Evolutionary conservation across 92 coral and sea anemone species (phyloP).

Genomic region (Palythoa heliodiscus): DNA sequence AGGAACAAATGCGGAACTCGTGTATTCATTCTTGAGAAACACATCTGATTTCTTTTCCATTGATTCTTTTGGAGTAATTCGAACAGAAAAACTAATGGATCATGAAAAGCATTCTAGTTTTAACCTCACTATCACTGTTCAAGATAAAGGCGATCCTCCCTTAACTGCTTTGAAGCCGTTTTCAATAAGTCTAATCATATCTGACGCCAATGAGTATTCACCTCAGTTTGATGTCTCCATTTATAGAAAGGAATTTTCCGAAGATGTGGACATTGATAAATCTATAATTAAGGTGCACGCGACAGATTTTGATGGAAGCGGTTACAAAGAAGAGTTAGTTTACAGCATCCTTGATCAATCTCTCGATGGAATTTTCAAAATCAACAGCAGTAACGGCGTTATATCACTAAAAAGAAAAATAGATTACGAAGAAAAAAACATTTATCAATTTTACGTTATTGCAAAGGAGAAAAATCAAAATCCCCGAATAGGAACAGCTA

Average conservation of each 20-base stretch:
- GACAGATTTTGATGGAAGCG: conserved; percentile 34
- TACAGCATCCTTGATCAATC: conserved; percentile 41
- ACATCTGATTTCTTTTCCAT: conserved; percentile 46
- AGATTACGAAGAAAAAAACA: conserved; percentile 48
- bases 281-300: conserved; percentile 61
- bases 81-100: conserved; percentile 39
- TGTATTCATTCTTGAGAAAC: conserved; percentile 45
- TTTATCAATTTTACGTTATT: conserved; percentile 58
- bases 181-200: conserved; percentile 22
- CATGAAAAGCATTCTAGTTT: conserved; percentile 40
- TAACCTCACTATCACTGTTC: conserved; percentile 46
- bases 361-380: conserved; percentile 3
- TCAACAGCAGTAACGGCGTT: conserved; percentile 54
- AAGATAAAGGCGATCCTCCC: conserved; percentile 51
- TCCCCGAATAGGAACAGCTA: conserved; percentile 48
- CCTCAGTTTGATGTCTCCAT: conserved; percentile 59
- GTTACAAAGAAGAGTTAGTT: conserved; percentile 22
- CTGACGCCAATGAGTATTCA: conserved; percentile 54
- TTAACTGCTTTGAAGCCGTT: conserved; percentile 37
- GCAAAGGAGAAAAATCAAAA: conserved; percentile 33
- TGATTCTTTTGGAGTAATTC: conserved; percentile 42
- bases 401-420: conserved; percentile 36
- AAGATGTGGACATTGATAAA: conserved; percentile 32
- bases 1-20: conserved; percentile 54
- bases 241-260: conserved; percentile 51